Base-by-base conservation (phyloP, 2,113 vertebrate genomes). In the Lucifuga dentata region DNA sequence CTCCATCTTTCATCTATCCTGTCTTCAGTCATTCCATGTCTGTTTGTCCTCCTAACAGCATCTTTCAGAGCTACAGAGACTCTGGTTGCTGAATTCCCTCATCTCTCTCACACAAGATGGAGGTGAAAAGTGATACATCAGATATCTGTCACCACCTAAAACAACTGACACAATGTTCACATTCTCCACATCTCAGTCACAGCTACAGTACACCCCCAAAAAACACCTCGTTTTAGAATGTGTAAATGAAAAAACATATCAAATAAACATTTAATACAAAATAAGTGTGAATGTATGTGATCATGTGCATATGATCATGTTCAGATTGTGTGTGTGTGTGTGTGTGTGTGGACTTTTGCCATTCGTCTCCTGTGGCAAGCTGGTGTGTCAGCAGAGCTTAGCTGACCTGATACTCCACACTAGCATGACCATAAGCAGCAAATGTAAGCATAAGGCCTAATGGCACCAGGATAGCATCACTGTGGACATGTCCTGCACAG, bases 61-160 rank as follows among this genome's bases (percentile, higher is more conserved):
- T 48, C 0, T 7, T 8, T 58, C 39, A 32, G 39, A 40, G 21
- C 20, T 41, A 19, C 45, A 13, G 35, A 43, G 38, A 17, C 41
- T 44, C 21, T 12, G 39, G 53, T 24, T 58, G 13, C 73, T 50
- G 20, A 62, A 12, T 3, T 21, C 40, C 41, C 33, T 21, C 9
- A 11, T 41, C 48, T 32, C 38, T 46, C 43, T 79, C 62, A 21
- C 46, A 5, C 40, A 69, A 76, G 33, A 32, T 15, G 10, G 12
- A 39, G 6, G 33, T 44, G 58, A 76, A 62, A 85, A 64, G 29
- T 70, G 32, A 85, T 48, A 81, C 46, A 48, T 80, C 62, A 56
- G 50, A 60, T 55, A 52, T 32, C 20, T 76, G 43, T 82, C 58
- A 69, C 32, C 24, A 21, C 16, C 43, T 24, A 13, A 26, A 57